These are phyloP conservation scores for Poliocrania exsul DNA, from an alignment of 2,797 vertebrate species.

Conservation along the genomic window DNA sequence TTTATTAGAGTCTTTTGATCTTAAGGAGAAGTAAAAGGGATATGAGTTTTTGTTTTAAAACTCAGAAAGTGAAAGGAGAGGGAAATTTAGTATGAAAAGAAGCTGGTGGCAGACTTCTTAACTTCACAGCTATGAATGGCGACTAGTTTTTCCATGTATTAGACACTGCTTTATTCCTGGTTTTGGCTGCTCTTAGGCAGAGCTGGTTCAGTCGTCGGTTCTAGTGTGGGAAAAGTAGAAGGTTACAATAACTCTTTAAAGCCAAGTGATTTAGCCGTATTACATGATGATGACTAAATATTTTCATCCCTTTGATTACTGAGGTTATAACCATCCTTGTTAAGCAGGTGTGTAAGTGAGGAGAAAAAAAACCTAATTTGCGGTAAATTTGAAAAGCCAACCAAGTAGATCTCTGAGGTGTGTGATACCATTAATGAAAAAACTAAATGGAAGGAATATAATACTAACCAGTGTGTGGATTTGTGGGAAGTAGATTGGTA, in stretches of 20 bases:
- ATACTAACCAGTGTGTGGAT: neutral
- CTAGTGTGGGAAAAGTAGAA: neutral
- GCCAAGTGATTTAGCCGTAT: neutral
- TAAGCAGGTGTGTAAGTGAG: neutral
- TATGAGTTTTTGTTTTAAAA: neutral
- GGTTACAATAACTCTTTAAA: neutral
- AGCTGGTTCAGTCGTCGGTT: neutral
- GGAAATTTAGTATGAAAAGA: neutral
- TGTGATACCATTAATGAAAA: neutral
- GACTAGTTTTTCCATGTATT: accelerated
- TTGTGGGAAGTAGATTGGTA: neutral
- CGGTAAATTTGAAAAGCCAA: neutral
- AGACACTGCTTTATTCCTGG: neutral
- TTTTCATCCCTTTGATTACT: neutral
- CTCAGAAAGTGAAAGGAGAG: neutral
- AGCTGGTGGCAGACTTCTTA: neutral
- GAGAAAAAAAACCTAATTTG: neutral
- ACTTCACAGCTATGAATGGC: neutral
- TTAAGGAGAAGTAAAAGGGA: neutral
- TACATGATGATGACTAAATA: neutral
- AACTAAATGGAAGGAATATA: neutral
- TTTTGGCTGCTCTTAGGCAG: neutral
- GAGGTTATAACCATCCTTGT: neutral
- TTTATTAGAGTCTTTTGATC: neutral
- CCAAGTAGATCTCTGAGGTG: neutral